Percentiles rank a stretch among this genome's conserved stretches.
Evolutionary conservation across 2,888 invertebrate species (phyloP).

Genomic region (Pilophorus perplexus): DNA sequence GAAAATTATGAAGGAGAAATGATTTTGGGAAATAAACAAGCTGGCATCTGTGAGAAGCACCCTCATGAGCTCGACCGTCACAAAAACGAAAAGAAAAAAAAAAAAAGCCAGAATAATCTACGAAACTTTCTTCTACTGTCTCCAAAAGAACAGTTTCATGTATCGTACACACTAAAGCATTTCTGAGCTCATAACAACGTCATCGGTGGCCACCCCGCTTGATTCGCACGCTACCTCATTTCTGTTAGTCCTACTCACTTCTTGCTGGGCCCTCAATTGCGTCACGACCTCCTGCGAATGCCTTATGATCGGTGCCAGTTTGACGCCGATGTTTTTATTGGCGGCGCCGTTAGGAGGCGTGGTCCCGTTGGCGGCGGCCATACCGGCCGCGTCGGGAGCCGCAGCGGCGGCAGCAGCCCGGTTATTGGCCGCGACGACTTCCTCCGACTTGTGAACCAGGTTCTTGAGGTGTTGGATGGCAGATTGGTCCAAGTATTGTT

Average conservation of each 20-base stretch:
- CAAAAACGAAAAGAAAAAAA: no score
- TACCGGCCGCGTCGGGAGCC: background rate
- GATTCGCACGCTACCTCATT: conserved; percentile 4
- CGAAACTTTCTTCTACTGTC: no score
- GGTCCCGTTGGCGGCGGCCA: background rate
- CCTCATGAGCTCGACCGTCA: no score
- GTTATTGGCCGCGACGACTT: conserved; percentile 16
- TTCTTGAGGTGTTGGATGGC: conserved; percentile 43
- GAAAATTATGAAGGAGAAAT: no score
- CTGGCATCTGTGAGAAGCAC: no score
- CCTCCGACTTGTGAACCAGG: conserved; percentile 38
- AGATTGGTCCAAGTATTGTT: conserved; percentile 48
- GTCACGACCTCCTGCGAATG: conserved; percentile 28
- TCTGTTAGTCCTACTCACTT: background rate
- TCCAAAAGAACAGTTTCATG: no score
- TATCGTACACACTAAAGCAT: no score
- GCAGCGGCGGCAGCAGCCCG: background rate
- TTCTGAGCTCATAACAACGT: background rate
- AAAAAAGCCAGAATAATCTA: no score
- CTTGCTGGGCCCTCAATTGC: conserved; percentile 32
- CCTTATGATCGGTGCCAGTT: conserved; percentile 15
- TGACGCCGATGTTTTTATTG: conserved; percentile 3
- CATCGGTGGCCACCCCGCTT: conserved; percentile 1
- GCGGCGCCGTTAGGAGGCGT: background rate
- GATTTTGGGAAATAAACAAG: no score